These are phyloP conservation scores for Tetraodon nigroviridis DNA, from an alignment of 2,113 vertebrate species.

Conservation along the genomic window DNA sequence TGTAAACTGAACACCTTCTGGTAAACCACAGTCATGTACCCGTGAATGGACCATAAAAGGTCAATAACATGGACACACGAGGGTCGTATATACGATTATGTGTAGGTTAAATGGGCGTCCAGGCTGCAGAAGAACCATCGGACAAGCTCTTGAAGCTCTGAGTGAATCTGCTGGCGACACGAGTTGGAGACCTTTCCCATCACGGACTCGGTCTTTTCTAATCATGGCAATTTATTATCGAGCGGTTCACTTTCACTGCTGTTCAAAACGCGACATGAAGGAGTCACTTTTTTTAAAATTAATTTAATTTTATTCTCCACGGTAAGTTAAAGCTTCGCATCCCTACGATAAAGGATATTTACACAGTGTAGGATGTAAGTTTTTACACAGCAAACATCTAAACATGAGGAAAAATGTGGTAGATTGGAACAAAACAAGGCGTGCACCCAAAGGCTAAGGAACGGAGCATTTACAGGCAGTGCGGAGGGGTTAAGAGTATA, in stretches of 20 bases:
- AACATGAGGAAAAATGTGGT: conserved; percentile 2
- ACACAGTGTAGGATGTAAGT: conserved; percentile 32
- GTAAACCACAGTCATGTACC: not conserved
- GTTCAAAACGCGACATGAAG: not conserved
- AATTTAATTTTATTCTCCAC: conserved; percentile 8
- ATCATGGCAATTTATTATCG: too few species aligned
- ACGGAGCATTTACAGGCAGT: conserved; percentile 37
- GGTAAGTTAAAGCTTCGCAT: not conserved
- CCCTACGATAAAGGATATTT: conserved; percentile 38
- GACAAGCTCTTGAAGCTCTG: too few species aligned
- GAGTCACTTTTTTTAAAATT: not conserved
- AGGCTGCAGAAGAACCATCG: not conserved
- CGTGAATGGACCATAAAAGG: conserved; percentile 25
- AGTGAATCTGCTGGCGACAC: too few species aligned
- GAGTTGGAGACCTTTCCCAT: too few species aligned
- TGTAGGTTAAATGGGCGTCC: too few species aligned
- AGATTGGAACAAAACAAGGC: not conserved
- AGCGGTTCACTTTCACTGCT: too few species aligned
- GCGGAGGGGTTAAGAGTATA: conserved; percentile 6
- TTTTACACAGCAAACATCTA: conserved; percentile 31
- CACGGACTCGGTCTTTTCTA: too few species aligned
- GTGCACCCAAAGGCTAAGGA: conserved; percentile 13
- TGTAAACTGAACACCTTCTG: conserved; percentile 34
- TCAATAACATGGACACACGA: not conserved
- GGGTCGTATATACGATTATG: too few species aligned